Evolutionary conservation across 2,888 invertebrate genomes (phyloP).

Genomic region (Andricus quercusramuli): DNA sequence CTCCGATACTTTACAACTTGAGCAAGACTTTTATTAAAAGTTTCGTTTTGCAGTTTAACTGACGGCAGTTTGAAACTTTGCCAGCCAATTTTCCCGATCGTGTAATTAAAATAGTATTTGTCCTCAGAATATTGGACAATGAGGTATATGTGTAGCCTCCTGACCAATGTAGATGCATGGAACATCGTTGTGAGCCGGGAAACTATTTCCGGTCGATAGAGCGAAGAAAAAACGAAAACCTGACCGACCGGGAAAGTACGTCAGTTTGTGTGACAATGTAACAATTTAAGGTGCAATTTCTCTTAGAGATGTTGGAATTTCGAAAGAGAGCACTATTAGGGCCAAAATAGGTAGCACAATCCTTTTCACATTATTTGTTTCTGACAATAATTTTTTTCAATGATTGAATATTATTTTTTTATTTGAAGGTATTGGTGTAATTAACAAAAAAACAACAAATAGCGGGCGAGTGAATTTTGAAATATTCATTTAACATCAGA

Average conservation of each 20-base stretch:
- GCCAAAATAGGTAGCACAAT: background rate
- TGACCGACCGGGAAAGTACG: background rate
- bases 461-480: background rate
- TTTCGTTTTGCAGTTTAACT: slow-evolving; percentile 19
- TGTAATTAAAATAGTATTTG: slow-evolving; percentile 39
- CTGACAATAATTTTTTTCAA: no score
- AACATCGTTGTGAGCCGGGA: background rate
- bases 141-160: no score
- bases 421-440: no score
- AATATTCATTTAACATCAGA: background rate
- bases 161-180: background rate
- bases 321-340: background rate
- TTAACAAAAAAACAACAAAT: no score
- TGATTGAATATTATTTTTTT: no score
- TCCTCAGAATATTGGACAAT: slow-evolving; percentile 10
- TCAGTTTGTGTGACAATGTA: background rate
- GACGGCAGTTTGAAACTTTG: slow-evolving; percentile 39
- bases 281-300: background rate
- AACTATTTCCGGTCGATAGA: background rate
- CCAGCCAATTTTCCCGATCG: slow-evolving; percentile 22
- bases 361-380: no score
- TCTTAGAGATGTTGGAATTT: background rate
- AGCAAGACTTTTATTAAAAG: slow-evolving; percentile 21
- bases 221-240: background rate
- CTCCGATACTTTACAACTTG: slow-evolving; percentile 30